Conservation (phyloP, 2,113 vertebrate species). For the Sphaerodactylus townsendi region DNA sequence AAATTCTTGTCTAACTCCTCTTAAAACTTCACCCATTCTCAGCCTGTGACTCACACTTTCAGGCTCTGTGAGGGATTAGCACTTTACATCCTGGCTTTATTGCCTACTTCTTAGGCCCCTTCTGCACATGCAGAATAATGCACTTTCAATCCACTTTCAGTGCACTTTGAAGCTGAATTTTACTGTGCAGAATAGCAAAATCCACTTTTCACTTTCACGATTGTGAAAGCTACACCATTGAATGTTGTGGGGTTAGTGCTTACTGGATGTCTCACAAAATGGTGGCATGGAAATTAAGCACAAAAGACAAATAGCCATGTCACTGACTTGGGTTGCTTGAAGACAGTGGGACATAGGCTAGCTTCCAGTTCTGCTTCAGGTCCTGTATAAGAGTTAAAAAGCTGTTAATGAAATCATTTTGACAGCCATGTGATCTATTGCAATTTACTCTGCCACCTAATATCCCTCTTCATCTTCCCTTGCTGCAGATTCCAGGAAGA, state of each 20-base stretch:
- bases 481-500: constrained; percentile 64
- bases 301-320: neutral
- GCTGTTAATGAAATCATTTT: neutral
- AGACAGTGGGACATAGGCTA: neutral
- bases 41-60: too few species aligned
- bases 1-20: too few species aligned
- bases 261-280: neutral
- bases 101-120: too few species aligned
- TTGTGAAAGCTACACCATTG: neutral
- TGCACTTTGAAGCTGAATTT: too few species aligned
- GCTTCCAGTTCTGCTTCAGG: neutral
- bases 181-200: too few species aligned
- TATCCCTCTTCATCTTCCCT: neutral
- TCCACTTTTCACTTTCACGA: too few species aligned
- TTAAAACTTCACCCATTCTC: too few species aligned
- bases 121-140: too few species aligned
- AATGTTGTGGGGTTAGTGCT: neutral
- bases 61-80: too few species aligned
- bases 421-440: neutral
- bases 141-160: too few species aligned
- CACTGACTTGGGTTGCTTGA: neutral
- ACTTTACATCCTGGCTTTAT: too few species aligned
- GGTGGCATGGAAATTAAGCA: neutral
- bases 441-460: neutral
- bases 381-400: neutral